Evolutionary conservation across 2,888 invertebrate genomes (phyloP).

Genomic region (Thereva unica): DNA sequence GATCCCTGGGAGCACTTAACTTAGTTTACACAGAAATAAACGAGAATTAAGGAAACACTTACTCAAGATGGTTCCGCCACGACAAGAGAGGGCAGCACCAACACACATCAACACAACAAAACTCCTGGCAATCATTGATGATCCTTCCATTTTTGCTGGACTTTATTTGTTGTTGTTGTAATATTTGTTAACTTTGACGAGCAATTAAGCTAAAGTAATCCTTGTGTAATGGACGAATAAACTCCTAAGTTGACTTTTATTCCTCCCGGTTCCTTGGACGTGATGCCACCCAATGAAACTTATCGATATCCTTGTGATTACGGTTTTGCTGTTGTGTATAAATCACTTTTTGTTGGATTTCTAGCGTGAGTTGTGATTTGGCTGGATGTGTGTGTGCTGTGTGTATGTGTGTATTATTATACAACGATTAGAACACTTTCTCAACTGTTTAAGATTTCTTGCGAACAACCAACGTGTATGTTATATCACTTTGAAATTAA

Average conservation of each 20-base stretch:
- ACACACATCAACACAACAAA: constrained; percentile 29
- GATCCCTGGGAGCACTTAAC: no score
- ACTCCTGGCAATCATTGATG: constrained; percentile 38
- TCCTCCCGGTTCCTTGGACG: constrained; percentile 3
- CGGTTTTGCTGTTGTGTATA: not conserved
- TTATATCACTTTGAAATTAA: constrained; percentile 23
- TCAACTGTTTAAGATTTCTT: no score
- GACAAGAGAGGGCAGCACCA: constrained; percentile 50
- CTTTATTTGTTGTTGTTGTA: constrained; percentile 2
- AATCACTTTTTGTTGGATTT: no score
- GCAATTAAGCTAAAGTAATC: not conserved
- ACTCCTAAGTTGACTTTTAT: constrained; percentile 12
- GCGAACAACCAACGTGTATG: constrained; percentile 19
- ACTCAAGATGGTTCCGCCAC: constrained; percentile 52
- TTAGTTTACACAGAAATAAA: no score
- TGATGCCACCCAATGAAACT: not conserved
- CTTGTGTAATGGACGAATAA: constrained; percentile 6
- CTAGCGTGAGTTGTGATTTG: no score
- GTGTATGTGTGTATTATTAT: no score
- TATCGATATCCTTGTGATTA: not conserved
- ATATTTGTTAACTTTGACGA: no score
- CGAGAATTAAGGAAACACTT: constrained; percentile 43
- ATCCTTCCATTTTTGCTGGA: constrained; percentile 40
- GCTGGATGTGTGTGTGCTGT: not conserved
- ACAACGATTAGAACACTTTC: no score